Percentiles rank a stretch among this genome's conserved stretches.
Evolutionary conservation across 2,888 invertebrate species (phyloP).

Genomic region (Eucriotettix oculatus): DNA sequence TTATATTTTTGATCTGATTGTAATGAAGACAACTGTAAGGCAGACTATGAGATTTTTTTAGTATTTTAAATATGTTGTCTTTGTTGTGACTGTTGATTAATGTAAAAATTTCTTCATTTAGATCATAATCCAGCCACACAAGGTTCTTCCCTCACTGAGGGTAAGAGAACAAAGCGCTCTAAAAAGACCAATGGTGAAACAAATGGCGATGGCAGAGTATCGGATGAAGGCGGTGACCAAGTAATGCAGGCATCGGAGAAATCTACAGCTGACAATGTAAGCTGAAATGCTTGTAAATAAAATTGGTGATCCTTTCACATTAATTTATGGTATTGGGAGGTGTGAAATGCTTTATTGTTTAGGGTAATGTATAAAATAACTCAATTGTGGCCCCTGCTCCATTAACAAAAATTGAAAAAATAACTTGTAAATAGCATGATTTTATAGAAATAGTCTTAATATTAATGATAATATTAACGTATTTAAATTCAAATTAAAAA

Average conservation of each 20-base stretch:
- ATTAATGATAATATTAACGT: too few relatives aligned
- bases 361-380: too few relatives aligned
- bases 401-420: too few relatives aligned
- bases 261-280: slow-evolving; percentile 19
- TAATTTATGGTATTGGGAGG: too few relatives aligned
- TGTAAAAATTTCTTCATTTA: neutral
- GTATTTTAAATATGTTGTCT: too few relatives aligned
- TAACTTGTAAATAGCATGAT: too few relatives aligned
- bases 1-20: too few relatives aligned
- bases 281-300: neutral
- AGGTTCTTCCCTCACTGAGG: slow-evolving; percentile 76
- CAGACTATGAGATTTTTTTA: slow-evolving; percentile 4
- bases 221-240: slow-evolving; percentile 26
- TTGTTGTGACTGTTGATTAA: neutral
- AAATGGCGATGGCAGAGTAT: slow-evolving; percentile 29
- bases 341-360: too few relatives aligned
- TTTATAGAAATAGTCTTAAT: too few relatives aligned
- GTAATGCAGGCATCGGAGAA: slow-evolving; percentile 34
- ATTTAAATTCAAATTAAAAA: too few relatives aligned
- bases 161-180: slow-evolving; percentile 61
- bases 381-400: too few relatives aligned
- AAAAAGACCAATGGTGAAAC: slow-evolving; percentile 33
- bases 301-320: too few relatives aligned
- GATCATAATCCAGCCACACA: slow-evolving; percentile 49
- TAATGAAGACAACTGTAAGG: slow-evolving; percentile 6